These are phyloP conservation scores for Camponotus pennsylvanicus DNA, from an alignment of 1,140 invertebrate genomes.

Conservation along the genomic window DNA sequence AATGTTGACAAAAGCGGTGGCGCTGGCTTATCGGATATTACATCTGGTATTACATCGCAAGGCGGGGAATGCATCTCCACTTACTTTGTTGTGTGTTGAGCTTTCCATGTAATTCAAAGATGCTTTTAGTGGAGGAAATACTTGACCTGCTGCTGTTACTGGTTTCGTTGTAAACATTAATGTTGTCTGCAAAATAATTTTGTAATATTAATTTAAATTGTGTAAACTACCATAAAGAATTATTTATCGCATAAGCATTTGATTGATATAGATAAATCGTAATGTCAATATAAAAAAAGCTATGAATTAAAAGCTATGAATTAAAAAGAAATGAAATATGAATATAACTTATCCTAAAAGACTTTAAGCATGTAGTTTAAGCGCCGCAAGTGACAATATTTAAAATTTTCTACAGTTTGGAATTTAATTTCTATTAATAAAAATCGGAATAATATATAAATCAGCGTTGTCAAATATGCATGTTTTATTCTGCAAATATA, in stretches of 20 bases:
- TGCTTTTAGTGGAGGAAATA: slow-evolving; percentile 23
- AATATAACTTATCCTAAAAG: slow-evolving; percentile 56
- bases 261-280: not conserved
- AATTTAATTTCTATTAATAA: slow-evolving; percentile 27
- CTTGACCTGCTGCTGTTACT: slow-evolving; percentile 29
- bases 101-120: not conserved
- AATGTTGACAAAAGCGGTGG: not conserved
- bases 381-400: not conserved
- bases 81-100: slow-evolving; percentile 32
- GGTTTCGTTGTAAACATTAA: slow-evolving; percentile 2
- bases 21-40: not conserved
- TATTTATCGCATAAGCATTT: not conserved
- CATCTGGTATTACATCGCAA: not conserved
- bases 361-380: slow-evolving; percentile 50
- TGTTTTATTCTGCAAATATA: too few species aligned
- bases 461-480: not conserved
- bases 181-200: slow-evolving; percentile 40
- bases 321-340: slow-evolving; percentile 12
- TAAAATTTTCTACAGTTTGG: not conserved
- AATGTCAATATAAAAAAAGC: slow-evolving; percentile 2
- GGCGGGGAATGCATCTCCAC: slow-evolving; percentile 51
- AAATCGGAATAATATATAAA: not conserved
- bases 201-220: slow-evolving; percentile 21
- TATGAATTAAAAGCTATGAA: too few species aligned
- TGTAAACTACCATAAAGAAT: not conserved